Base-by-base conservation (phyloP, 1,140 invertebrate genomes). In the Dinothrombium tinctorium region DNA sequence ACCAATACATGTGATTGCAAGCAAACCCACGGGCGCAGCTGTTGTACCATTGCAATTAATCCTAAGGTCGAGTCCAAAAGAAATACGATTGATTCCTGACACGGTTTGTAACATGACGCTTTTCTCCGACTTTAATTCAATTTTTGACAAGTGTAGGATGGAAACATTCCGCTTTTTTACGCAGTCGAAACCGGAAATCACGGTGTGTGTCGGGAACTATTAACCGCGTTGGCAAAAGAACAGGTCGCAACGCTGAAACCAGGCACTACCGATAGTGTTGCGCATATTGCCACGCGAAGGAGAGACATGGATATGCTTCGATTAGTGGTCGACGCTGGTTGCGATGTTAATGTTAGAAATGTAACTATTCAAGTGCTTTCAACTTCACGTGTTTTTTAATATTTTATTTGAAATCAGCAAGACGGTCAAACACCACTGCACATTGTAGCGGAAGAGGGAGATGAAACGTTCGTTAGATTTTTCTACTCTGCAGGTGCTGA, bases 401-500 rank as follows among this genome's bases (percentile, higher is more conserved):
- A 17, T 26, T 14, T 12, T 38, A 7, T 25, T n/a, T n/a, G 8
- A 7, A 19, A 4, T 11, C 53, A 77, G 74, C 73, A 75, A 1
- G 75, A 87, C 36, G 89, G 89, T 0, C 79, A 89, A 58, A 92
- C 87, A 0, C 67, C 84, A 1, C 57, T 96, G 19, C 90, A 96
- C 52, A 80, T 96, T 40, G 81, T 84, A 0, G 81, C 87, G n/a
- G 76, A 76, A 6, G 80, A 89, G 54, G 89, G 87, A 3, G 87
- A 96, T 56, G 87, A 95, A 55, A 68, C 70, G 0, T 61, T 94
- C 28, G 74, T 96, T 1, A 94, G 92, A 60, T 89, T 87, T 57
- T 81, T 98, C 53, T 89, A 89, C 55, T 73, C 82, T 21, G 76
- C 86, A 26, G 70, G 84, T 52, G 90, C 89, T 2, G 86, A 92